Evolutionary conservation across 2,113 vertebrate genomes (phyloP), one percentile per base, ranked within the genome.

Genomic region (Syrrhaptes paradoxus): DNA sequence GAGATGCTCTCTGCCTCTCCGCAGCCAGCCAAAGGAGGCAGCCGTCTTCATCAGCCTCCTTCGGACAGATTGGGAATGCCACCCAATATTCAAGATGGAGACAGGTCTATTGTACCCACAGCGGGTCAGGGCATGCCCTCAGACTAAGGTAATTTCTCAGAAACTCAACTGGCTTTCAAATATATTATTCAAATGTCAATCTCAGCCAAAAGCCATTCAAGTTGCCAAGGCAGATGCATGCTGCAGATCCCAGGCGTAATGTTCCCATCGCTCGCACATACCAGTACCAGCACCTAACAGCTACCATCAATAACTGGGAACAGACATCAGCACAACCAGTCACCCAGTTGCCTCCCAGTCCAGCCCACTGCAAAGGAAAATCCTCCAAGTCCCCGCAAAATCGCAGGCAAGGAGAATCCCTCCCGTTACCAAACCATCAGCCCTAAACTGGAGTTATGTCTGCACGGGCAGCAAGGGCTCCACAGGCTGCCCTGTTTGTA

Each of bases 321-420:
- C 1, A 0, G 6, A 18, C 49, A n/a, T 19, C 2, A 10, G 62
- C 76, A 73, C 28, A 61, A 26, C 13, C 0, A 1, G 41, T 41
- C 41, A 41, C 12, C 41, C 13, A 41, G 19, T 48, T 32, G 38
- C 71, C 28, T 67, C 78, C 34, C 34, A 54, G n/a, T 8, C 31
- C n/a, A 59, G 48, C 25, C 51, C 58, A 51, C 28, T 18, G 49
- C 29, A 73, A 92, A 70, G 17, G 2, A 76, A 70, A 86, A 38
- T 13, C 36, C 52, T 63, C 66, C 22, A 51, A 68, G 28, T 43
- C 1, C 29, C 13, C 57, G 71, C 14, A 63, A 57, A 90, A 78
- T 0, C 36, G 15, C 3, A 7, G 36, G 41, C 28, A 87, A 84
- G 29, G 76, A 80, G 82, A 87, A 90, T 18, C 80, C 41, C 7